These are phyloP conservation scores for Selenia dentaria DNA, from an alignment of 2,888 invertebrate genomes.

Conservation along the genomic window DNA sequence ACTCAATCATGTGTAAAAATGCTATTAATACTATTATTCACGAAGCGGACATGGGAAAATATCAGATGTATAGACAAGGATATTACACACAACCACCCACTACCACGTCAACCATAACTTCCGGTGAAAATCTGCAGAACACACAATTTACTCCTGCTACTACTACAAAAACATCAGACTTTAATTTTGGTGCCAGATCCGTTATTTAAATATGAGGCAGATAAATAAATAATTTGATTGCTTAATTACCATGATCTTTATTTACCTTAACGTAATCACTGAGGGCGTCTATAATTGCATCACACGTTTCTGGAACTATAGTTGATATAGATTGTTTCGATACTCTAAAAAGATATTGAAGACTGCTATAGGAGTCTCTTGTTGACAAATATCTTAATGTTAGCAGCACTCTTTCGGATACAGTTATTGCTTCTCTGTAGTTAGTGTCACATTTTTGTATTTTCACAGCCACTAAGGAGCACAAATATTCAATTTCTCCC, in stretches of 20 bases:
- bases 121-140: constrained; percentile 20
- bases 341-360: constrained; percentile 17
- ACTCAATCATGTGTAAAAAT: constrained; percentile 17
- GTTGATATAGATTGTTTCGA: constrained; percentile 21
- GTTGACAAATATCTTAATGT: constrained; percentile 22
- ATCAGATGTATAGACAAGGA: constrained; percentile 19
- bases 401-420: constrained; percentile 14
- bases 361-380: constrained; percentile 20
- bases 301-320: constrained; percentile 19
- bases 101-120: constrained; percentile 14
- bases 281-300: constrained; percentile 25
- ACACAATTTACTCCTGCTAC: constrained; percentile 21
- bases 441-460: constrained; percentile 26
- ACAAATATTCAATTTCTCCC: not conserved
- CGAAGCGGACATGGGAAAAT: constrained; percentile 23
- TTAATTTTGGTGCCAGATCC: constrained; percentile 14
- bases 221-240: constrained; percentile 3
- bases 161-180: constrained; percentile 12
- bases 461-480: not conserved
- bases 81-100: constrained; percentile 15
- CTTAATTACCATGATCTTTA: constrained; percentile 11
- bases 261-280: constrained; percentile 21
- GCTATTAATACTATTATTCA: constrained; percentile 21
- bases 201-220: constrained; percentile 2
- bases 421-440: constrained; percentile 23